Evolutionary conservation across 1,140 invertebrate genomes (phyloP).

Genomic region (Pantala flavescens): DNA sequence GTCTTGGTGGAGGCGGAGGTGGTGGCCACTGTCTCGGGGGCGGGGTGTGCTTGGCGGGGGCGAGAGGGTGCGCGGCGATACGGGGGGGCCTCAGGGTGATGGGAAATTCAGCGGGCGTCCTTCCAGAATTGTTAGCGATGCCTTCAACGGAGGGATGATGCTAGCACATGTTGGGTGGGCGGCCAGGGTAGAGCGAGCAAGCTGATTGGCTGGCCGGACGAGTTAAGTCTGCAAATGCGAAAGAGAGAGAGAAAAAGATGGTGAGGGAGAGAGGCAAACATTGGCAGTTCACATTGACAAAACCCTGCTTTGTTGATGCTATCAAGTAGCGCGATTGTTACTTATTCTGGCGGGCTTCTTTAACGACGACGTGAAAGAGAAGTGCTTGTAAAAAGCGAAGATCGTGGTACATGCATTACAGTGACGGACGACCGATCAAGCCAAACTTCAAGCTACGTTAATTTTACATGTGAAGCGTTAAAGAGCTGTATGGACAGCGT

Average conservation of each 20-base stretch:
- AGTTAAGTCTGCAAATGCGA: conserved; percentile 5
- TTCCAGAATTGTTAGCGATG: conserved; percentile 7
- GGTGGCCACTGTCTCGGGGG: neutral
- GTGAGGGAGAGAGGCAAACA: neutral
- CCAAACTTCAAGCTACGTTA: no score
- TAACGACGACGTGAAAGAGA: no score
- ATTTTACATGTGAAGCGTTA: no score
- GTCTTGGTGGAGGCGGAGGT: neutral
- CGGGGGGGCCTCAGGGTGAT: neutral
- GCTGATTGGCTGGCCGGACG: neutral
- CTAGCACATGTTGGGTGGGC: neutral
- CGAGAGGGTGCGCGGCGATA: neutral
- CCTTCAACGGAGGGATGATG: neutral
- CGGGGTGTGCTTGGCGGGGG: neutral
- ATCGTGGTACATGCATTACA: no score
- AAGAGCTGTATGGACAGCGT: no score
- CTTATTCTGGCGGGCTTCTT: no score
- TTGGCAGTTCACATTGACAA: neutral
- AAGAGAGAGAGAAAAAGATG: neutral
- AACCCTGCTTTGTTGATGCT: no score
- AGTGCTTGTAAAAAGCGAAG: no score
- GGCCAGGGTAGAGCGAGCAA: neutral
- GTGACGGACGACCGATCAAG: no score
- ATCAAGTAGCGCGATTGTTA: no score
- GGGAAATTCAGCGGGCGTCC: neutral